A percentile compares a stretch with the other conserved stretches of the same genome.
Conservation (phyloP, 2,888 invertebrate species). For the Tiliacea citrago region DNA sequence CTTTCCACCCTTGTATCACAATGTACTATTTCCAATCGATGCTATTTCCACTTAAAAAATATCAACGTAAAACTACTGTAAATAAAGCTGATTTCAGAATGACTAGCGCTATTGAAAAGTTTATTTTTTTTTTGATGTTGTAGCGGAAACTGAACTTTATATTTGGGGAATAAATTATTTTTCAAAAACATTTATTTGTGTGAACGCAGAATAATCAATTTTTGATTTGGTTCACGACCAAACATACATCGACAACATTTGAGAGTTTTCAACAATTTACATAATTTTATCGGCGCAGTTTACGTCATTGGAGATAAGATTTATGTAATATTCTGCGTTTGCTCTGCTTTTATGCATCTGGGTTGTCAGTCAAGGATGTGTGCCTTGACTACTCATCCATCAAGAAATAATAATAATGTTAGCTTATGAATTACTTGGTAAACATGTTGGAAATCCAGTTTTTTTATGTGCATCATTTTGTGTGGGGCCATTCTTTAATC, state of each 20-base stretch:
- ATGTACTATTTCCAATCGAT: no score
- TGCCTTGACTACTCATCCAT: slow-evolving; percentile 35
- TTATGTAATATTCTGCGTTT: slow-evolving; percentile 13
- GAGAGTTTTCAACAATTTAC: neutral
- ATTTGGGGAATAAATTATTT: neutral
- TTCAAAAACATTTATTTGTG: neutral
- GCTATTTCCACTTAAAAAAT: neutral
- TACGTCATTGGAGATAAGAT: slow-evolving; percentile 24
- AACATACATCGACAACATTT: no score
- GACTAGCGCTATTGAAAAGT: no score
- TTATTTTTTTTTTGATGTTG: neutral
- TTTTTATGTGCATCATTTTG: no score
- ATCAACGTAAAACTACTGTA: neutral
- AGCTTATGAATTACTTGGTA: neutral
- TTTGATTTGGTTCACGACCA: neutral
- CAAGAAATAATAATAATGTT: slow-evolving; percentile 30
- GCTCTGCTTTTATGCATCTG: neutral
- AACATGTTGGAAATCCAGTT: neutral
- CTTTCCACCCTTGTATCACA: no score
- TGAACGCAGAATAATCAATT: neutral
- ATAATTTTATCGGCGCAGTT: slow-evolving; percentile 10
- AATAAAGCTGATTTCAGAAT: no score
- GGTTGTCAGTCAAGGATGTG: neutral
- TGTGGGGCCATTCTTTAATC: no score
- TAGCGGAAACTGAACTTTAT: neutral